Percentiles rank a stretch among this genome's conserved stretches.
Conservation (phyloP, 2,797 vertebrate species). For the Betta splendens region DNA sequence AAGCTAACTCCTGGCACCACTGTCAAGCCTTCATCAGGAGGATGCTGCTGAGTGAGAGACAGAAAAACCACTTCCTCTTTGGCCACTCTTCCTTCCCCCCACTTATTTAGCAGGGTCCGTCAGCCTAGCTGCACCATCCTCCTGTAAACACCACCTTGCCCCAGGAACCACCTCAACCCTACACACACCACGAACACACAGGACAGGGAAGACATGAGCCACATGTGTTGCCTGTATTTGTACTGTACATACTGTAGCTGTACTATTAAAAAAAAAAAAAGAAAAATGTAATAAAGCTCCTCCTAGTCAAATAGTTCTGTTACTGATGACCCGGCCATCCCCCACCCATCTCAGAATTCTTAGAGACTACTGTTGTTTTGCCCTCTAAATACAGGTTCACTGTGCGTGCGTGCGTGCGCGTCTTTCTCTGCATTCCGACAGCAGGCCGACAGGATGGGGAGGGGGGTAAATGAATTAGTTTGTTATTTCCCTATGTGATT, state of each 20-base stretch:
- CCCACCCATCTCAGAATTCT: conserved; percentile 74
- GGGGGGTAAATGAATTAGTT: conserved; percentile 86
- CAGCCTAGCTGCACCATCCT: conserved; percentile 19
- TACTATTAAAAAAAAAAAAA: conserved; percentile 89
- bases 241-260: conserved; percentile 95
- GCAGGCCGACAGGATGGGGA: conserved; percentile 62
- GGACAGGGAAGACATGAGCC: conserved; percentile 50
- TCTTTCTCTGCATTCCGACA: conserved; percentile 92
- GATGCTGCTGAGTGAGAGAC: conserved; percentile 91
- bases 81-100: conserved; percentile 2
- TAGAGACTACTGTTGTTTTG: conserved; percentile 86
- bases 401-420: conserved; percentile 71
- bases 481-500: conserved; percentile 66
- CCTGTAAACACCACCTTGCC: conserved; percentile 44
- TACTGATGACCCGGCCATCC: conserved; percentile 39
- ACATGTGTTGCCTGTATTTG: conserved; percentile 88
- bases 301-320: conserved; percentile 58
- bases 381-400: conserved; percentile 87
- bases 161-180: conserved; percentile 8
- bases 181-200: conserved; percentile 23
- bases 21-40: conserved; percentile 95
- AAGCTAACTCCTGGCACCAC: conserved; percentile 95
- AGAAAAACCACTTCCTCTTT: conserved; percentile 51
- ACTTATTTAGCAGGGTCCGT: conserved; percentile 25
- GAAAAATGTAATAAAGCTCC: no score